Percentiles rank a stretch among this genome's conserved stretches.
Evolutionary conservation across 2,797 vertebrate genomes (phyloP).

Genomic region (Natrix natrix): DNA sequence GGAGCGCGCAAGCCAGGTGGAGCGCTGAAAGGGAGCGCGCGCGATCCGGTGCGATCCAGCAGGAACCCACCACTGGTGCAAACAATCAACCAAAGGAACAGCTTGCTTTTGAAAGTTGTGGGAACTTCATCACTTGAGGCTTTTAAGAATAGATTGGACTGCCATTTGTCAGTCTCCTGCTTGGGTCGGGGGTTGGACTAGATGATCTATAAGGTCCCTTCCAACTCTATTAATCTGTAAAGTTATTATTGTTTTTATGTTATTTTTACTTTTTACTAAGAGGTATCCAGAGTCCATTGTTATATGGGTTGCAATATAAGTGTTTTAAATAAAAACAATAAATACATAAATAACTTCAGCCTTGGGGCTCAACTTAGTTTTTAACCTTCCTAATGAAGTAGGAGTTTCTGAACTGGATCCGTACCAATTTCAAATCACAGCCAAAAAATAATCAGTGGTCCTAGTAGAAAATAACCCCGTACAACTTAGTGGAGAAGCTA

Average conservation of each 20-base stretch:
- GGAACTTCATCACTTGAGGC: too few species aligned
- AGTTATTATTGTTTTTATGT: not conserved
- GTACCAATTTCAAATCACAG: not conserved
- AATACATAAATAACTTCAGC: not conserved
- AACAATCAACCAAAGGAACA: too few species aligned
- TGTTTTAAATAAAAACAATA: not conserved
- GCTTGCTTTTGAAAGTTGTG: too few species aligned
- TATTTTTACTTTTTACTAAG: not conserved
- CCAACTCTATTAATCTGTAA: too few species aligned
- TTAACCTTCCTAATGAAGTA: not conserved
- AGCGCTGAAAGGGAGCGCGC: too few species aligned
- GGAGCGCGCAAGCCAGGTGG: too few species aligned
- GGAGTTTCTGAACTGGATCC: not conserved
- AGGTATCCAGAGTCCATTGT: not conserved
- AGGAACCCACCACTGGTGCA: too few species aligned
- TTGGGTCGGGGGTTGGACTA: too few species aligned
- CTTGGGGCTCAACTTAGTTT: not conserved
- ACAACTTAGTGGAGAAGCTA: not conserved
- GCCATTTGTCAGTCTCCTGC: too few species aligned
- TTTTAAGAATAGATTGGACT: too few species aligned
- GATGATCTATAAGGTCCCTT: too few species aligned
- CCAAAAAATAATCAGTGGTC: not conserved
- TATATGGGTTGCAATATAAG: not conserved
- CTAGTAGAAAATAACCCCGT: not conserved
- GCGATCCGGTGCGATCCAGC: too few species aligned